Conservation (phyloP, 1,140 invertebrate species). For the Drosophila nannoptera region DNA sequence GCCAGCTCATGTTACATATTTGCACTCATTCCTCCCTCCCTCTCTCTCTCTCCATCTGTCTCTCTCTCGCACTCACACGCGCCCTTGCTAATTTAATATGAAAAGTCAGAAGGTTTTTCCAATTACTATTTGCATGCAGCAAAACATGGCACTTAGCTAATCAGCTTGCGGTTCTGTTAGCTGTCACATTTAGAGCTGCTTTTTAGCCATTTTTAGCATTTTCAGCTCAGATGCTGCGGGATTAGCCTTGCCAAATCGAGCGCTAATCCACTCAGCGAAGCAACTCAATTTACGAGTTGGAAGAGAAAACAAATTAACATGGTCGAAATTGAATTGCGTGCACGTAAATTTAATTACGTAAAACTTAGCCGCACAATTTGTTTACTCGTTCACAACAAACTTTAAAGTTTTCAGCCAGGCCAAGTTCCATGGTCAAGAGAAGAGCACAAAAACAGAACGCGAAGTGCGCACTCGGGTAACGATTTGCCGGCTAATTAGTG, state of each 20-base stretch:
- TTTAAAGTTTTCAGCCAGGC: conserved; percentile 58
- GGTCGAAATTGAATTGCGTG: conserved; percentile 66
- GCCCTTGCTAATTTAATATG: neutral
- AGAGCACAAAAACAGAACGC: conserved; percentile 16
- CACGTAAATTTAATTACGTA: conserved; percentile 73
- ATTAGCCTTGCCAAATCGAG: neutral
- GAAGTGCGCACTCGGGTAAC: conserved; percentile 54
- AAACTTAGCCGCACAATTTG: conserved; percentile 68
- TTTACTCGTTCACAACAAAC: conserved; percentile 75
- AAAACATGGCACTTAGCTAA: conserved; percentile 56
- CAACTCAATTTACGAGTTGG: conserved; percentile 31
- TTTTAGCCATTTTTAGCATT: no score
- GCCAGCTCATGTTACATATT: conserved; percentile 37
- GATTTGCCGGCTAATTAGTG: conserved; percentile 69
- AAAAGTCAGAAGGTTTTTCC: conserved; percentile 20
- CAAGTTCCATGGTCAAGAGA: conserved; percentile 28
- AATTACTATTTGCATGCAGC: neutral
- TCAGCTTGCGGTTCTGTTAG: conserved; percentile 37
- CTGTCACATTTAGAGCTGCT: neutral
- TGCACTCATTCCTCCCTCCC: neutral
- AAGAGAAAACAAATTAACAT: conserved; percentile 21
- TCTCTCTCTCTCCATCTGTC: neutral
- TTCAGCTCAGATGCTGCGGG: no score
- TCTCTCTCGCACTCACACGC: neutral
- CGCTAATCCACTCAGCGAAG: conserved; percentile 9